Evolutionary conservation across 2,113 vertebrate species (phyloP), one percentile per base, ranked within the genome.

Genomic region (Echinops telfairi): DNA sequence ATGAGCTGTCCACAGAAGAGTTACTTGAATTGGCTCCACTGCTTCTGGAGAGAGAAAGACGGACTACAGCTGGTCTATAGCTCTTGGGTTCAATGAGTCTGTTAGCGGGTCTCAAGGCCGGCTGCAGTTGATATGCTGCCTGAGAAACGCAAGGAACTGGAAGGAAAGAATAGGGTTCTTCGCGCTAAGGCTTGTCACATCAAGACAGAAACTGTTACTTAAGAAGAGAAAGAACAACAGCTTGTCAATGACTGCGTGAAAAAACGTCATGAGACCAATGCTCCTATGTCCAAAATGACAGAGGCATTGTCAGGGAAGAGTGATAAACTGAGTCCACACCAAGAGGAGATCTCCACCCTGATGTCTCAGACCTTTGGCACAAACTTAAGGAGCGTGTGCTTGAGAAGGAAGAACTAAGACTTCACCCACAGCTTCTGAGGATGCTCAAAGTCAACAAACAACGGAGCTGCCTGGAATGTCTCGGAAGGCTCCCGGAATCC

Each of bases 371-470:
- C 91, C 98, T 99, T 85, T 99, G 99, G 10, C 99, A 99, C 95
- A 98, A 99, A 94, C 97, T 99, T 88, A 99, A 99, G 98, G 99
- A 99, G 98, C 10, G 10, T 53, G 99, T 98, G 27, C 85, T 86
- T 70, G 99, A 99, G 98, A 99, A 99, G 86, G 99, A 99, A 94
- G 99, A 99, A 97, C 97, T 99, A 91, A 98, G 98, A 97, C 98
- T 99, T 97, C 99, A 99, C 92, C 98, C 99, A 64, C 99, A 97
- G 99, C 99, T 86, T 99, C 99, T 84, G 99, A 99, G 98, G 99
- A 99, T 62, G 98, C 99, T 91, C 99, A 99, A 97, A 98, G 99
- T 58, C 99, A 99, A 84, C 98, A 99, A 91, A 99, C 99, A 47
- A 98, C 98, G 93, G 99, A 99, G 99, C 99, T 99, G 99, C 64